These are phyloP conservation scores for Papilio aristodemus DNA, from an alignment of 1,140 invertebrate genomes.

Conservation along the genomic window DNA sequence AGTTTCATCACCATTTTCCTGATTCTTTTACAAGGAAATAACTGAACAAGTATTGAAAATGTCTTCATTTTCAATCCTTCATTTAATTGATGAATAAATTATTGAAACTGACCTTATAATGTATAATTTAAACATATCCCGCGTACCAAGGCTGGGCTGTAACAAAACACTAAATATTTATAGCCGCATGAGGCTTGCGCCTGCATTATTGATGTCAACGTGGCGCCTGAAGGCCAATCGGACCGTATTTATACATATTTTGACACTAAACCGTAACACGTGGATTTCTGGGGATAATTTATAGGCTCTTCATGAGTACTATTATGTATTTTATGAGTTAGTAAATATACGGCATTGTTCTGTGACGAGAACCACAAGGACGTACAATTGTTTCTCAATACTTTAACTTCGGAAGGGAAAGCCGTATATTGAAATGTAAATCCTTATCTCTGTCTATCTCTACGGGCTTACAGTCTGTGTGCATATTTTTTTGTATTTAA, in stretches of 20 bases:
- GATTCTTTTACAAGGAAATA: too few relatives aligned
- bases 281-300: conserved; percentile 34
- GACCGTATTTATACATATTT: conserved; percentile 31
- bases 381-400: too few relatives aligned
- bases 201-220: conserved; percentile 44
- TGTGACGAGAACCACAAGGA: too few relatives aligned
- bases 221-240: conserved; percentile 37
- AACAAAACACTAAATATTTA: conserved; percentile 17
- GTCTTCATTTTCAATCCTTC: background rate
- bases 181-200: background rate
- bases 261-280: conserved; percentile 11
- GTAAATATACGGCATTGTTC: too few relatives aligned
- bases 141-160: background rate
- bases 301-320: conserved; percentile 30
- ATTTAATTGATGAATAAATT: background rate
- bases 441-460: too few relatives aligned
- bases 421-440: too few relatives aligned
- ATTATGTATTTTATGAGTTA: too few relatives aligned
- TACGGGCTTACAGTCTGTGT: too few relatives aligned
- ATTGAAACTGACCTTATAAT: conserved; percentile 2
- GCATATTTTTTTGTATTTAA: too few relatives aligned
- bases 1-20: too few relatives aligned
- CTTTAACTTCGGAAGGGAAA: too few relatives aligned
- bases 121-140: background rate
- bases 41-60: too few relatives aligned